Evolutionary conservation across 2,888 invertebrate genomes (phyloP).

Genomic region (Pachliopta kotzebuea): DNA sequence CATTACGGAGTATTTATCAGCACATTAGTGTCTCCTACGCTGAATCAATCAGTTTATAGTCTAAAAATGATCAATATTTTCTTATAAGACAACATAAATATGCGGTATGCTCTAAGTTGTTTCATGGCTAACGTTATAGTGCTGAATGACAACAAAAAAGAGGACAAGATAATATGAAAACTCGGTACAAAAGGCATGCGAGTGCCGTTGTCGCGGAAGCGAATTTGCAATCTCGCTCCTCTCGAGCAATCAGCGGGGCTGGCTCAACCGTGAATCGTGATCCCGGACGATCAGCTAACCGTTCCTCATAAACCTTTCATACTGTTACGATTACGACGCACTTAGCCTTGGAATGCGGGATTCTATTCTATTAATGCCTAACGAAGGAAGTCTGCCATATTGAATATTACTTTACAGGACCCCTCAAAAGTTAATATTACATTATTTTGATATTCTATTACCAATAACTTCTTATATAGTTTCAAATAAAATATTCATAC

Average conservation of each 20-base stretch:
- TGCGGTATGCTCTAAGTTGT: background rate
- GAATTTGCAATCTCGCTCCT: slow-evolving; percentile 45
- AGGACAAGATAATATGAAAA: slow-evolving; percentile 28
- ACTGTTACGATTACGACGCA: slow-evolving; percentile 49
- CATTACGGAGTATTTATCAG: no score
- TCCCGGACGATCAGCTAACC: slow-evolving; percentile 46
- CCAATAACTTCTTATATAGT: slow-evolving; percentile 1
- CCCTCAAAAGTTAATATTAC: slow-evolving; percentile 18
- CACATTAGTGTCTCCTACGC: no score
- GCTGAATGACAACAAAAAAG: background rate
- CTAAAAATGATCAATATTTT: background rate
- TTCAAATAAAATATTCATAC: slow-evolving; percentile 5
- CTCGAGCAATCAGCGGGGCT: slow-evolving; percentile 54
- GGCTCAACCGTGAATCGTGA: slow-evolving; percentile 44
- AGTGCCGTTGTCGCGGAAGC: slow-evolving; percentile 58
- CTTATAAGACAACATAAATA: background rate
- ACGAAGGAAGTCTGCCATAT: slow-evolving; percentile 40
- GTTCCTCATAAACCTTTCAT: slow-evolving; percentile 51
- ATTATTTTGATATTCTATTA: slow-evolving; percentile 4
- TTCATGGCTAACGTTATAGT: background rate
- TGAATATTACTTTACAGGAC: slow-evolving; percentile 27
- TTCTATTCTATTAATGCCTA: slow-evolving; percentile 48
- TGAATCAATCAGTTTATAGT: no score
- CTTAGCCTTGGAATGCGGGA: slow-evolving; percentile 46
- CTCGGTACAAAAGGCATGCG: slow-evolving; percentile 45